Conservation (phyloP, 2,113 vertebrate species). For the Dicrurus megarhynchus region DNA sequence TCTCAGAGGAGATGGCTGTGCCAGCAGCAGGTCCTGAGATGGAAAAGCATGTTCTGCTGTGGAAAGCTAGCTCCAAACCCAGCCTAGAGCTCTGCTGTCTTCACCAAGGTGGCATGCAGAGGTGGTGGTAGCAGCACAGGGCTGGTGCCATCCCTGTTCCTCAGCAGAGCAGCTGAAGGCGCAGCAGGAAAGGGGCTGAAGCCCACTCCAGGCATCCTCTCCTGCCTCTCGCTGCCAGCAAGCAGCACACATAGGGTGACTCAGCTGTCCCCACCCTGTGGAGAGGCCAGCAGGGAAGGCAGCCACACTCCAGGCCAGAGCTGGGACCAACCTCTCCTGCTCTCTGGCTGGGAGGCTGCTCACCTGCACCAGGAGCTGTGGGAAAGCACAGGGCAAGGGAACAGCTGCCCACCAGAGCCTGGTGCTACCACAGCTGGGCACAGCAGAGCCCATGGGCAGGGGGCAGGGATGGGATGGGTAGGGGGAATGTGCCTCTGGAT, state of each 20-base stretch:
- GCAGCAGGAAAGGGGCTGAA: not conserved
- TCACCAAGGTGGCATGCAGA: not conserved
- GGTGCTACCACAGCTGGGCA: fast-evolving
- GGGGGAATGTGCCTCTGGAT: not conserved
- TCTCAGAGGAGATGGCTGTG: not conserved
- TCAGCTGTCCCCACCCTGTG: not conserved
- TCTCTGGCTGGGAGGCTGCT: not conserved
- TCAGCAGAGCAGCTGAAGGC: not conserved
- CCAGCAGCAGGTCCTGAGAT: not conserved
- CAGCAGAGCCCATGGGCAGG: not conserved
- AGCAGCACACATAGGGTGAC: not conserved
- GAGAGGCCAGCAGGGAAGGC: not conserved
- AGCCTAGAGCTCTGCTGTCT: not conserved
- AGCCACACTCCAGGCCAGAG: not conserved
- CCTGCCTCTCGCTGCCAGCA: no score
- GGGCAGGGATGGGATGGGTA: not conserved
- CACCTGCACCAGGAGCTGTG: not conserved
- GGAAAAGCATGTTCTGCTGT: not conserved
- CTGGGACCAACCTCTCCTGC: not conserved
- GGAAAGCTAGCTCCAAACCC: not conserved
- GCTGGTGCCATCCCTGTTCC: not conserved
- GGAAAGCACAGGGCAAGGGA: not conserved
- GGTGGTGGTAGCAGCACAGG: not conserved
- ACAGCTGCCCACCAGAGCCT: not conserved
- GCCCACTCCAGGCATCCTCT: not conserved